Evolutionary conservation across 1,140 invertebrate species (phyloP).

Genomic region (Eumeta japonica): DNA sequence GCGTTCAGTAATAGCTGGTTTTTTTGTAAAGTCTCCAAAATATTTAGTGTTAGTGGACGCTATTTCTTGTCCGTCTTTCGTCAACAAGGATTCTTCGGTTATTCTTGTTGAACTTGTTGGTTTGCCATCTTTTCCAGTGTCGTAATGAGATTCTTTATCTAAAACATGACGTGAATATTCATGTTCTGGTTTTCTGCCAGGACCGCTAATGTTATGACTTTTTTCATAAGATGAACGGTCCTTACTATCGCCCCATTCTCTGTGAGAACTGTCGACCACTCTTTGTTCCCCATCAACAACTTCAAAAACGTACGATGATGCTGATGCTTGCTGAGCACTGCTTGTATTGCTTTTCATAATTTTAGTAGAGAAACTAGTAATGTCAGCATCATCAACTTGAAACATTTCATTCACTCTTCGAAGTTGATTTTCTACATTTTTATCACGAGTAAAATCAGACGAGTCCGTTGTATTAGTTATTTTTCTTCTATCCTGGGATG

Average conservation of each 20-base stretch:
- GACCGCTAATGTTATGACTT: constrained; percentile 46
- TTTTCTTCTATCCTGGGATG: constrained; percentile 14
- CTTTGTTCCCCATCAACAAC: constrained; percentile 61
- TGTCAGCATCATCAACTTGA: constrained; percentile 33
- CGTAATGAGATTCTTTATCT: constrained; percentile 56
- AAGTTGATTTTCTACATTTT: constrained; percentile 42
- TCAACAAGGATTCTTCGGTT: constrained; percentile 43
- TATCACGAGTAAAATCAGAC: constrained; percentile 45
- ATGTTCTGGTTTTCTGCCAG: constrained; percentile 54
- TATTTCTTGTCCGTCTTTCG: constrained; percentile 46
- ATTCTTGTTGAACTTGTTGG: constrained; percentile 39
- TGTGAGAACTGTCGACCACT: constrained; percentile 56
- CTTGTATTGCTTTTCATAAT: constrained; percentile 49
- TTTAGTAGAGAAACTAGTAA: constrained; percentile 45
- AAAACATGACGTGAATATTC: constrained; percentile 56
- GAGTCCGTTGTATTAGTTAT: constrained; percentile 40
- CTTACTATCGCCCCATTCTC: constrained; percentile 57
- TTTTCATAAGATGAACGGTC: constrained; percentile 55
- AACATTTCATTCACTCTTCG: constrained; percentile 43
- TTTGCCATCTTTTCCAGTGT: constrained; percentile 55
- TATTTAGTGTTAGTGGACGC: constrained; percentile 42
- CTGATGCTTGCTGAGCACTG: constrained; percentile 53
- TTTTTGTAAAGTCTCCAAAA: constrained; percentile 41
- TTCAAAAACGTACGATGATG: constrained; percentile 58
- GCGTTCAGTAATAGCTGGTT: constrained; percentile 39